A percentile compares a stretch with the other conserved stretches of the same genome.
Evolutionary conservation across 2,888 invertebrate genomes (phyloP).

Genomic region (Eledona agricola): DNA sequence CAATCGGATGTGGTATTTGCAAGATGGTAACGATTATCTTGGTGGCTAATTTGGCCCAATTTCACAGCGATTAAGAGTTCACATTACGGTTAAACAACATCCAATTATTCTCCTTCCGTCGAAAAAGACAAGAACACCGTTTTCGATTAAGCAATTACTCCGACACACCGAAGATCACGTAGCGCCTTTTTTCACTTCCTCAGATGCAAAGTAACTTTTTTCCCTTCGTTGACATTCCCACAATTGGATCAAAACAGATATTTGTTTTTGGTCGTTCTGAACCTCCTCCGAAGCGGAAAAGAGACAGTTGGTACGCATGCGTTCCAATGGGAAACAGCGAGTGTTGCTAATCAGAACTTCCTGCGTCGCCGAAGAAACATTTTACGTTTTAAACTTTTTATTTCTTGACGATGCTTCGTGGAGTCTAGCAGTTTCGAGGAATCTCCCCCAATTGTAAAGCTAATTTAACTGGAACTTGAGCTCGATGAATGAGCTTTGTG

Average conservation of each 20-base stretch:
- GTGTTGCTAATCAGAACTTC: conserved; percentile 42
- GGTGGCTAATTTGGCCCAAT: conserved; percentile 27
- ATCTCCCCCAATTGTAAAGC: conserved; percentile 34
- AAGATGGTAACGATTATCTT: conserved; percentile 21
- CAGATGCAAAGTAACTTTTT: conserved; percentile 38
- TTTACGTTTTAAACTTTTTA: conserved; percentile 22
- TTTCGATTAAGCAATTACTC: conserved; percentile 45
- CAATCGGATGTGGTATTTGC: no score
- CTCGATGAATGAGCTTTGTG: conserved; percentile 13
- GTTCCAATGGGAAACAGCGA: conserved; percentile 32
- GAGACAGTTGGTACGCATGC: conserved; percentile 28
- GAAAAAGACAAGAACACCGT: conserved; percentile 43
- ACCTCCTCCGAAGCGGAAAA: conserved; percentile 40
- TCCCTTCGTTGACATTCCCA: conserved; percentile 41
- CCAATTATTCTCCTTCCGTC: conserved; percentile 32
- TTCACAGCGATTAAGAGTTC: conserved; percentile 26
- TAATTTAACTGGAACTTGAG: conserved; percentile 39
- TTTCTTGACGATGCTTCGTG: conserved; percentile 30
- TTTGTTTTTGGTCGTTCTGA: conserved; percentile 42
- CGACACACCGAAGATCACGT: conserved; percentile 40
- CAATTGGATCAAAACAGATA: conserved; percentile 41
- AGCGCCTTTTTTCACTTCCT: conserved; percentile 44
- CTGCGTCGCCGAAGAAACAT: conserved; percentile 32
- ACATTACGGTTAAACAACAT: conserved; percentile 33
- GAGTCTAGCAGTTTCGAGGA: conserved; percentile 33